Conservation (phyloP, 2,888 invertebrate genomes). For the Athalia circularis region DNA sequence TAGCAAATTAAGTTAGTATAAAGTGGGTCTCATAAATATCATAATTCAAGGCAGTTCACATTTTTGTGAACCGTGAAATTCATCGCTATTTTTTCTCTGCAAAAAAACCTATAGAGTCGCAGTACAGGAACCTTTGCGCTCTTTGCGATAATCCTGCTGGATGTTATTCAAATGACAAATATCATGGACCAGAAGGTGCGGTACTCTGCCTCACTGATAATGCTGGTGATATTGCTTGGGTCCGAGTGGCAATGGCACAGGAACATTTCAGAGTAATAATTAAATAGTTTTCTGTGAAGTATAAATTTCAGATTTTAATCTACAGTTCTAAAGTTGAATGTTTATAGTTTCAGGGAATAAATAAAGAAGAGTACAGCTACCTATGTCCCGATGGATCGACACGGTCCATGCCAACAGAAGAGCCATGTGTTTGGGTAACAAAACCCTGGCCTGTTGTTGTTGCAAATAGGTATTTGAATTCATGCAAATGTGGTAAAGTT, state of each 20-base stretch:
- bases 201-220: constrained; percentile 87
- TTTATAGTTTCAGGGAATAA: constrained; percentile 47
- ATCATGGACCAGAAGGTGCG: constrained; percentile 89
- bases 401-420: constrained; percentile 76
- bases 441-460: constrained; percentile 87
- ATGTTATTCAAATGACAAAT: constrained; percentile 84
- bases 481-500: constrained; percentile 25
- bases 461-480: constrained; percentile 77
- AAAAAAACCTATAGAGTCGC: constrained; percentile 74
- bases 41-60: not conserved
- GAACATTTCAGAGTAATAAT: constrained; percentile 80
- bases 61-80: constrained; percentile 23
- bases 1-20: constrained; percentile 81
- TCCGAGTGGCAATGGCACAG: constrained; percentile 82
- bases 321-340: constrained; percentile 39
- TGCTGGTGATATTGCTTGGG: constrained; percentile 89
- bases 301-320: constrained; percentile 66
- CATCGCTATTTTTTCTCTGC: constrained; percentile 6
- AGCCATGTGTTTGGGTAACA: constrained; percentile 86
- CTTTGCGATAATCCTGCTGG: constrained; percentile 80
- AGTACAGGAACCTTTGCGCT: constrained; percentile 84
- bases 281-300: not conserved
- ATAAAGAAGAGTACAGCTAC: constrained; percentile 78
- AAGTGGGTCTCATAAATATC: not conserved
- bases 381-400: constrained; percentile 86